These are phyloP conservation scores for Drosophila parabipectinata DNA, from an alignment of 1,140 invertebrate species.

Conservation along the genomic window DNA sequence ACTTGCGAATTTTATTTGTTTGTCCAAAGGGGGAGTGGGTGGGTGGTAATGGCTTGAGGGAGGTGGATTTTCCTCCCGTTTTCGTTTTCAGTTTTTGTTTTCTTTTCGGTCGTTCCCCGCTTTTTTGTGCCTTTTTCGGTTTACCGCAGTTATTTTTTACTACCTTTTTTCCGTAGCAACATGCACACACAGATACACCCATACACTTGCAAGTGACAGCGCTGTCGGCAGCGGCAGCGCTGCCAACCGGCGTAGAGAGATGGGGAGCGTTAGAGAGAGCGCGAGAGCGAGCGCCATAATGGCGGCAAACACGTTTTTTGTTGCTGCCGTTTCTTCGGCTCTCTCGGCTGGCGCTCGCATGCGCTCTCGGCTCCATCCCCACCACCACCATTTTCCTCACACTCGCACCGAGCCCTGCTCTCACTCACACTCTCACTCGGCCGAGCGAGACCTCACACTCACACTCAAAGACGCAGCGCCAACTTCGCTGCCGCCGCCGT, in stretches of 20 bases:
- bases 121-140: conserved; percentile 81
- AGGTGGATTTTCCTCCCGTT: conserved; percentile 54
- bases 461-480: conserved; percentile 29
- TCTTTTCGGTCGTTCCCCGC: conserved; percentile 60
- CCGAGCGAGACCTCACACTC: conserved; percentile 29
- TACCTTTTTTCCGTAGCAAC: conserved; percentile 79
- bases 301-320: conserved; percentile 80
- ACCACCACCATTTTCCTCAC: conserved; percentile 35
- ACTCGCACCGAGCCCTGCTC: conserved; percentile 9
- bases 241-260: conserved; percentile 34
- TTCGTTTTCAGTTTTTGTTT: conserved; percentile 67
- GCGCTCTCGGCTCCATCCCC: conserved; percentile 60
- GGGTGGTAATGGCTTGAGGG: conserved; percentile 29
- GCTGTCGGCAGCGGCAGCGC: conserved; percentile 32
- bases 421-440: conserved; percentile 33
- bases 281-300: conserved; percentile 42
- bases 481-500: conserved; percentile 21
- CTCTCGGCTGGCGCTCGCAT: conserved; percentile 71
- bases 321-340: conserved; percentile 59
- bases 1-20: conserved; percentile 12
- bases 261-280: conserved; percentile 11
- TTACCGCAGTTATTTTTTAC: conserved; percentile 83
- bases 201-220: conserved; percentile 38
- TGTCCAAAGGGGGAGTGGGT: conserved; percentile 15
- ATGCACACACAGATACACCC: conserved; percentile 26